Base-by-base conservation (phyloP, 2,888 invertebrate genomes). In the Drosophila infuscata region DNA sequence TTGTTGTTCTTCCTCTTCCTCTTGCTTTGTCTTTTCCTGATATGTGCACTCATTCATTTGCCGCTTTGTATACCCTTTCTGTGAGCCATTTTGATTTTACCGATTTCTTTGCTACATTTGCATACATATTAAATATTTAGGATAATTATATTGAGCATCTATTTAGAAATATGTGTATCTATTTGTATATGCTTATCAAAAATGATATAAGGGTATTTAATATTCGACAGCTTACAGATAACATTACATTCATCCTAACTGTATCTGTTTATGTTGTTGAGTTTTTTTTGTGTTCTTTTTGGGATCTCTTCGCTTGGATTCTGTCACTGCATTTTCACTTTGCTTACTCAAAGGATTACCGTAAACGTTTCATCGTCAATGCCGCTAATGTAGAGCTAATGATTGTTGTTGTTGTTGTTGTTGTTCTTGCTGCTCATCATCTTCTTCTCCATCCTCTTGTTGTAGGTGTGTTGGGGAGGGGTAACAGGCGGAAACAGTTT, bases 301-400 rank as follows among this genome's bases (percentile, higher is more conserved):
- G 17, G 29, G 49, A 29, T 49, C 49, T 49, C n/a, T 56, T n/a
- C n/a, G 41, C 57, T 43, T 38, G 64, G 65, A 63, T 76, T 41
- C 58, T 64, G 38, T 53, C 64, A 62, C 56, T 67, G 58, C 77
- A 73, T 67, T 20, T 46, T 64, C 51, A 35, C 61, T 72, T 70
- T 79, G 76, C 61, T 79, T 79, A 63, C 83, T 66, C 73, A 82
- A 74, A 82, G 81, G 76, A 76, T 73, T 79, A 70, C 33, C 62
- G 82, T 72, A 76, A 79, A 73, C 76, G 76, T 82, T 76, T 70
- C 79, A 58, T 66, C 84, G 73, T 70, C 85, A 78, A 78, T 70
- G 81, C 73, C 82, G 79, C 74, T 84, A 89, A 89, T 89, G 79
- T 75, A 61, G 62, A 79, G 79, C 84, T 87, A 89, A 89, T 85